A percentile compares a stretch with the other conserved stretches of the same genome.
These are phyloP conservation scores for Parotia lawesii DNA, from an alignment of 2,113 vertebrate species.

Conservation along the genomic window DNA sequence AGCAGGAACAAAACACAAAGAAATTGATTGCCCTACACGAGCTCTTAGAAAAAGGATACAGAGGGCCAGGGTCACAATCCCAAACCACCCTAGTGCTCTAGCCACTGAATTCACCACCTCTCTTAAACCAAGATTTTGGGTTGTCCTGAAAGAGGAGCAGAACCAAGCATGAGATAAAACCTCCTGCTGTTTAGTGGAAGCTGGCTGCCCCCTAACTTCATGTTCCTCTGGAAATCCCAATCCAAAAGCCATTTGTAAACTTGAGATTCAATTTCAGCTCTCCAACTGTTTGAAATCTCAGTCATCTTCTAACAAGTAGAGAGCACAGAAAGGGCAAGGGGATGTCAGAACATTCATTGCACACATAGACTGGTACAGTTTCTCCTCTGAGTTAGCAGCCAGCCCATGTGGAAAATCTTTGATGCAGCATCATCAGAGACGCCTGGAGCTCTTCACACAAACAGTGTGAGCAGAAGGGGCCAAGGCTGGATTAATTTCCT, in stretches of 20 bases:
- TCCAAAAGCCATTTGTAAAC: not conserved
- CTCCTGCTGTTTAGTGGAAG: not conserved
- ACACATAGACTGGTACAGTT: constrained; percentile 21
- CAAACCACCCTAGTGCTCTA: not conserved
- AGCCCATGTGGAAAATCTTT: constrained; percentile 32
- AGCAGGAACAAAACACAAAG: not conserved
- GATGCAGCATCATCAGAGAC: not conserved
- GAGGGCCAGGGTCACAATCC: not conserved
- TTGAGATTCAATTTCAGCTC: not conserved
- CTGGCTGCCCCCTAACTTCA: not conserved
- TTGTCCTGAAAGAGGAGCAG: not conserved
- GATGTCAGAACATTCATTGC: constrained; percentile 13
- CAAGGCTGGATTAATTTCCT: constrained; percentile 37
- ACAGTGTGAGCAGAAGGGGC: not conserved
- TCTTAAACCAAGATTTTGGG: not conserved
- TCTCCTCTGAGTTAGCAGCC: constrained; percentile 55
- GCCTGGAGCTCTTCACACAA: constrained; percentile 17
- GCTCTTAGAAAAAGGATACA: not conserved
- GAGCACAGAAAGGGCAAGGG: constrained; percentile 48
- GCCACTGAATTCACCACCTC: not conserved
- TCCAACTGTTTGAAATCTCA: constrained; percentile 11
- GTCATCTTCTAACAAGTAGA: constrained; percentile 23
- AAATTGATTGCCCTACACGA: not conserved
- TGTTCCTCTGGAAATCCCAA: not conserved
- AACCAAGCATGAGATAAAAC: not conserved